Percentiles rank a stretch among this genome's conserved stretches.
Conservation (phyloP, 2,797 vertebrate genomes). For the Tympanoctomys barrerae region DNA sequence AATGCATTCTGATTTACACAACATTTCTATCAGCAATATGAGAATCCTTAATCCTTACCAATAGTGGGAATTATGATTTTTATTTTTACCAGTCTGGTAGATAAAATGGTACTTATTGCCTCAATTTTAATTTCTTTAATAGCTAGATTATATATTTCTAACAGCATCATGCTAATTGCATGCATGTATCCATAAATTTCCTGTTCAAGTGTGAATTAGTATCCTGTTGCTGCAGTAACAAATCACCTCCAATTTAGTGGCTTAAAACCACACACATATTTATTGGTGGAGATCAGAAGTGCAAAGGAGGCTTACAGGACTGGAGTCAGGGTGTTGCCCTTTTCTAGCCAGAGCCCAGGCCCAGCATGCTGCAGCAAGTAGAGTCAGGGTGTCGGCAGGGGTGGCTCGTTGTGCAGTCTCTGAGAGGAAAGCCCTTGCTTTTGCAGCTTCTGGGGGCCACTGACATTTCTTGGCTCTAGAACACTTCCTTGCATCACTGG, state of each 20-base stretch:
- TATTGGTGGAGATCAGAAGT: not conserved
- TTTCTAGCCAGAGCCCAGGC: no score
- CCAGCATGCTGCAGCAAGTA: no score
- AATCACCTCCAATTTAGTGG: not conserved
- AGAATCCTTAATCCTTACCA: conserved; percentile 40
- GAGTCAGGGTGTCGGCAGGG: not conserved
- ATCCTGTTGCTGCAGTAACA: conserved; percentile 18
- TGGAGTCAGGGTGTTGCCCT: not conserved
- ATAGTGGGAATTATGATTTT: not conserved
- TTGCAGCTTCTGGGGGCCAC: not conserved
- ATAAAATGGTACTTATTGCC: conserved; percentile 2
- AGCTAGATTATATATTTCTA: not conserved
- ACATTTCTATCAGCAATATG: not conserved
- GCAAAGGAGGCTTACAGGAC: not conserved
- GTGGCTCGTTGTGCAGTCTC: not conserved
- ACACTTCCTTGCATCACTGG: not conserved
- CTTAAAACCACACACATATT: not conserved
- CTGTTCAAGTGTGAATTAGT: not conserved
- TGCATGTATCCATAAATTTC: not conserved
- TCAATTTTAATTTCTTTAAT: conserved; percentile 55
- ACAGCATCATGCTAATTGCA: not conserved
- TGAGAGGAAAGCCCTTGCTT: not conserved
- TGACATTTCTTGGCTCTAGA: not conserved
- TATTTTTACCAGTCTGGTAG: conserved; percentile 34
- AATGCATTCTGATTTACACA: conserved; percentile 26